phyloP scores from a whole-genome alignment of 2,797 vertebrate species.

The Chiloscyllium punctatum region DNA sequence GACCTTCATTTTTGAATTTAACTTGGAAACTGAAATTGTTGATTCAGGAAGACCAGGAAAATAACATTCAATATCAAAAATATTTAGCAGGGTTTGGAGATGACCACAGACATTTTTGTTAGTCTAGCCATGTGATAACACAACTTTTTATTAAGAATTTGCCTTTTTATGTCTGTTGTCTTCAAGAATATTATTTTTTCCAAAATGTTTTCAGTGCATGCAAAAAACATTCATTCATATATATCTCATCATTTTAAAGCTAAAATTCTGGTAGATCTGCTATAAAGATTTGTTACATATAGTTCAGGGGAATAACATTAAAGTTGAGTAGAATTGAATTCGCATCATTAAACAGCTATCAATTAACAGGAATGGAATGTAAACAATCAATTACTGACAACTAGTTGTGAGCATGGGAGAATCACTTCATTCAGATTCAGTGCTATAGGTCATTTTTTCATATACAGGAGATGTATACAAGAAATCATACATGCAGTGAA shows the following conservation, averaged over 20 bases:
- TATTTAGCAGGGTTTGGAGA: background rate
- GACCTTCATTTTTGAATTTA: background rate
- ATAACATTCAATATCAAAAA: conserved; percentile 31
- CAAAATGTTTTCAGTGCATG: conserved; percentile 19
- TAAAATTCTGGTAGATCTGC: background rate
- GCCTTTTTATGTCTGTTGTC: background rate
- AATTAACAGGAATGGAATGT: background rate
- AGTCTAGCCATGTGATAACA: background rate
- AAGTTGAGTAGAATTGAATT: background rate
- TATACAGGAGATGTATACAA: background rate
- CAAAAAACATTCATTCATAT: background rate
- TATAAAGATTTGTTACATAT: background rate
- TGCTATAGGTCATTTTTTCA: too few species aligned
- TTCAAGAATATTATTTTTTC: background rate
- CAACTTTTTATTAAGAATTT: conserved; percentile 8
- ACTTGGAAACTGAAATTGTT: background rate
- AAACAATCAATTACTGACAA: background rate
- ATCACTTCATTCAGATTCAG: background rate
- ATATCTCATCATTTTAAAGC: background rate
- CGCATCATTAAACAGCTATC: background rate
- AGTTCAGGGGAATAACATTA: background rate
- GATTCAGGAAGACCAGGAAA: background rate
- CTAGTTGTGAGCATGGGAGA: background rate
- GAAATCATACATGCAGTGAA: background rate
- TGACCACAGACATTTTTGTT: background rate